A percentile compares a stretch with the other conserved stretches of the same genome.
These are phyloP conservation scores for Acromyrmex echinatior DNA, from an alignment of 1,140 invertebrate genomes.

Conservation along the genomic window DNA sequence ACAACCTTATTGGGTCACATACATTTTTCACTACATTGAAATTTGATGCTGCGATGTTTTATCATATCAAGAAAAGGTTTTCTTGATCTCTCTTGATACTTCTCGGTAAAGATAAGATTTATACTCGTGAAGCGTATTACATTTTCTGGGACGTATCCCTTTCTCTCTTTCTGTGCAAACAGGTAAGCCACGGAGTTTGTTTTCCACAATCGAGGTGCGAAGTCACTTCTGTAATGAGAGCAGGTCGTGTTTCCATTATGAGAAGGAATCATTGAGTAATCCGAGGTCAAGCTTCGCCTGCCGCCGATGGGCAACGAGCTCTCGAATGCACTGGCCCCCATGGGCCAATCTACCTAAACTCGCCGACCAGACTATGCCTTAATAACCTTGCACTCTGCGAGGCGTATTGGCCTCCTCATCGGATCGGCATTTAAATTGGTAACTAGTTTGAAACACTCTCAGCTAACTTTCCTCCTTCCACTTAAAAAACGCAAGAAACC, in stretches of 20 bases:
- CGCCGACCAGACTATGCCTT: constrained; percentile 66
- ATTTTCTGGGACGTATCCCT: not conserved
- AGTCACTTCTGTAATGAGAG: constrained; percentile 21
- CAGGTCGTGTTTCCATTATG: constrained; percentile 31
- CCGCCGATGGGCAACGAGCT: constrained; percentile 60
- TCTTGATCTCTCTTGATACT: not conserved
- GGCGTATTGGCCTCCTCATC: constrained; percentile 61
- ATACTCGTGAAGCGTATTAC: not conserved
- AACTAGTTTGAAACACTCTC: constrained; percentile 56
- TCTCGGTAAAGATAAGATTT: not conserved
- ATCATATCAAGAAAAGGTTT: not conserved
- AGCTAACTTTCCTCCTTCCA: constrained; percentile 65
- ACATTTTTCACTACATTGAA: not conserved
- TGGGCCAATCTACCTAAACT: constrained; percentile 63
- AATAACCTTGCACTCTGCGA: constrained; percentile 69
- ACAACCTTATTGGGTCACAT: not conserved
- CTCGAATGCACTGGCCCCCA: constrained; percentile 58
- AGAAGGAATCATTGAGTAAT: constrained; percentile 65
- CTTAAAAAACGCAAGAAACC: constrained; percentile 43
- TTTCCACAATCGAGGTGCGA: not conserved
- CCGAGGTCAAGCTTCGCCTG: constrained; percentile 55
- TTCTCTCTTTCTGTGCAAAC: constrained; percentile 3
- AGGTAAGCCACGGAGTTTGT: not conserved
- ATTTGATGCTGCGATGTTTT: not conserved
- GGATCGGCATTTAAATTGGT: constrained; percentile 70